Base-by-base conservation (phyloP, 2,888 invertebrate genomes). In the Mesodorylaimus sp. region DNA sequence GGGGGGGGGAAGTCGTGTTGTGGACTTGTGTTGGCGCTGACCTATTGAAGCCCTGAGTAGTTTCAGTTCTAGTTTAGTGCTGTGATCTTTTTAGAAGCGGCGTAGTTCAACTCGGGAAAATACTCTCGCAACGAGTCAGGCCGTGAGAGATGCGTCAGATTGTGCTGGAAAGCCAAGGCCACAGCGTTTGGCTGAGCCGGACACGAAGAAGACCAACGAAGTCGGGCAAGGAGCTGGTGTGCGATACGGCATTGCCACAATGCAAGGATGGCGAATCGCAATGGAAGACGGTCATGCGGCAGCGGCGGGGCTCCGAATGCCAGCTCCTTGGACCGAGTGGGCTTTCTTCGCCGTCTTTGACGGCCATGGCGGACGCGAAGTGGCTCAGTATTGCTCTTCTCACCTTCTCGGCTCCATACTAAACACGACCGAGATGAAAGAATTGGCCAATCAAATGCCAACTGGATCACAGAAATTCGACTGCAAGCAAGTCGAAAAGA, bases 281-380 rank as follows among this genome's bases (percentile, higher is more conserved):
- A 66, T 66, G 66, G 66, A 97, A 70, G 44, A 43, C 27, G 44
- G 26, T 26, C 44, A 43, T 27, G 27, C 21, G 10, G 44, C 27
- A 10, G 5, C 13, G 13, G 19, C 44, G 26, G 7, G n/a, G n/a
- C n/a, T n/a, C n/a, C n/a, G 13, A 5, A 5, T 43, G 5, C 44
- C 44, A 21, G 42, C 53, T 2, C 59, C 60, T 7, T 60, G 61
- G 52, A 53, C 58, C 36, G 65, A 67, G 47, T 73, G 73, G 72
- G 70, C 89, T 47, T 97, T 91, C 72, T 97, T 97, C 72, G 97
- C 89, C 19, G 91, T 97, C 49, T 97, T 95, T 70, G 97, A 97
- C 71, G 97, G 97, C 1, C 97, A 97, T 73, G 95, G 93, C 44
- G 97, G 95, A 48, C 83, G 69, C 25, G 60, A 66, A 53, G 89